These are phyloP conservation scores for Ophiodon elongatus DNA, from an alignment of 2,113 vertebrate genomes.

Conservation along the genomic window DNA sequence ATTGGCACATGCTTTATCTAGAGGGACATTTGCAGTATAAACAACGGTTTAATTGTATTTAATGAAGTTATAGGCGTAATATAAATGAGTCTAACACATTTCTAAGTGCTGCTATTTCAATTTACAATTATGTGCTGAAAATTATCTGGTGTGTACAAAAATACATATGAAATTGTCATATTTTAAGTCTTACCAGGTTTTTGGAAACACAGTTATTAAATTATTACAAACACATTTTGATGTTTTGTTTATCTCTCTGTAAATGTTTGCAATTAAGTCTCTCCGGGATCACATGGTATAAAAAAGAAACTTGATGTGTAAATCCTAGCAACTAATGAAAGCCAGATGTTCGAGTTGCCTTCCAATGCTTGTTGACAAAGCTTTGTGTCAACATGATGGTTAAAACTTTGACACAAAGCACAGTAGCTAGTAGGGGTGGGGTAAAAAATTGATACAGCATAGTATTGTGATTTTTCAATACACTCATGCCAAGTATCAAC, in stretches of 20 bases:
- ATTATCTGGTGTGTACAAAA: conserved; percentile 12
- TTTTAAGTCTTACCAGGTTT: background rate
- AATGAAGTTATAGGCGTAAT: background rate
- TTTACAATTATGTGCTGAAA: background rate
- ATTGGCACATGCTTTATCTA: background rate
- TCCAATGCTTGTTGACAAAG: too few species aligned
- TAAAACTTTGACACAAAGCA: too few species aligned
- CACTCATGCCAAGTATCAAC: too few species aligned
- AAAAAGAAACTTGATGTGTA: background rate
- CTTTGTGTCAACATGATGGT: too few species aligned
- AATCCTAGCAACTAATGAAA: too few species aligned
- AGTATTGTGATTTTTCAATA: too few species aligned
- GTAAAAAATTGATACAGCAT: too few species aligned
- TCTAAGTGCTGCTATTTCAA: background rate
- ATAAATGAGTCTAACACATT: background rate
- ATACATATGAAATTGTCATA: conserved; percentile 10
- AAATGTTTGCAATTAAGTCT: background rate
- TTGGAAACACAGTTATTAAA: background rate
- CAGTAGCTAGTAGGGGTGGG: too few species aligned
- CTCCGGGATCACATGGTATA: background rate
- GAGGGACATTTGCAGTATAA: conserved; percentile 3
- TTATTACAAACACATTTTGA: conserved; percentile 10
- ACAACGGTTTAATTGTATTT: background rate
- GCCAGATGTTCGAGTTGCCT: too few species aligned
- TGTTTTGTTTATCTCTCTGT: background rate